These are phyloP conservation scores for Cosmorhoe ocellata DNA, from an alignment of 2,888 invertebrate species.

Conservation along the genomic window DNA sequence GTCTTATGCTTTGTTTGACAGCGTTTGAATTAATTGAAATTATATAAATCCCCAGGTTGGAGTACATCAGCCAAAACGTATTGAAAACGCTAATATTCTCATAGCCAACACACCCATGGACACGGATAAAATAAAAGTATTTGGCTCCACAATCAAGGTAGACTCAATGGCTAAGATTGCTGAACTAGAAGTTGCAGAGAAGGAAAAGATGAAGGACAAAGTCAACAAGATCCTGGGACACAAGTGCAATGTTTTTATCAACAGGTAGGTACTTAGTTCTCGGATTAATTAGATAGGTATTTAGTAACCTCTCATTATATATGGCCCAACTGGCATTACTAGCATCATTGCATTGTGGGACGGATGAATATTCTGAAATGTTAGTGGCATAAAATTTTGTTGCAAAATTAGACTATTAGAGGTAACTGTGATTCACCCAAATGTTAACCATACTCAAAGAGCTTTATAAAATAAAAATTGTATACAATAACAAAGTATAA, in stretches of 20 bases:
- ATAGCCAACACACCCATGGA: constrained; percentile 99
- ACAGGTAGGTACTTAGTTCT: constrained; percentile 82
- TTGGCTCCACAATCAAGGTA: constrained; percentile 96
- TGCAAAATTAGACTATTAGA: too few species aligned
- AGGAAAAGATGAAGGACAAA: constrained; percentile 99
- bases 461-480: too few species aligned
- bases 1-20: too few species aligned
- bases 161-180: constrained; percentile 98
- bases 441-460: too few species aligned
- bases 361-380: too few species aligned
- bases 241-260: constrained; percentile 98
- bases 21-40: not conserved
- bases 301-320: too few species aligned
- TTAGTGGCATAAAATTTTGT: too few species aligned
- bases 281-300: not conserved
- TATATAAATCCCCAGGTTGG: constrained; percentile 83
- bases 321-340: too few species aligned
- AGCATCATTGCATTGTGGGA: too few species aligned
- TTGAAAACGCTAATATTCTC: constrained; percentile 97
- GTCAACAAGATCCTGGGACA: constrained; percentile 97
- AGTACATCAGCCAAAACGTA: constrained; percentile 96
- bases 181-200: constrained; percentile 98
- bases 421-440: too few species aligned
- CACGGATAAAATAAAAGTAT: constrained; percentile 99
- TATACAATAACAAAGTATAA: not conserved